Base-by-base conservation (phyloP, 1,140 invertebrate genomes). In the Meloidogyne floridensis region DNA sequence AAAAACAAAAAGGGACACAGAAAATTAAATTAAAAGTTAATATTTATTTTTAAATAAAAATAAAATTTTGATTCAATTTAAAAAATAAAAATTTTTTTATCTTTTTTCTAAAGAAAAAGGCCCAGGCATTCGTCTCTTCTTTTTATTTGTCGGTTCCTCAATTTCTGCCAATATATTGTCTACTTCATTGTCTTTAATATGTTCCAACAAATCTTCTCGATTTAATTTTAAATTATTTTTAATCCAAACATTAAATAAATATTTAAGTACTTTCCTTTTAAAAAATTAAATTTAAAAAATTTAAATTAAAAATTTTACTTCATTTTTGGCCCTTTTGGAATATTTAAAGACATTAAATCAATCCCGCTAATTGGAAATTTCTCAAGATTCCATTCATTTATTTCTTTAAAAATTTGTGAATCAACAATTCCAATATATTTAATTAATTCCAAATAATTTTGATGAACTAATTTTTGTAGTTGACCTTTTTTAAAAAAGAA, bases 391-490 rank as follows among this genome's bases (percentile, higher is more conserved):
- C 95, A 98, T 3, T 92, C 90, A 73, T 93, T 90, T 83, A 97
- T 93, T 77, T 93, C 90, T 80, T 93, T 87, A 77, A 94, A 88
- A 51, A 94, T 13, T 13, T 83, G 86, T 2, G 93, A 90, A 32
- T 91, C 81, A 69, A 93, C 92, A 65, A 65, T 65, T 75, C 94
- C 94, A 86, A 92, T 92, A 89, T 97, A 98, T 90, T 94, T 96
- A 0, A 98, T 88, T 6, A 96, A 87, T 92, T 98, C 95, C 75
- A 92, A 90, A 4, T 95, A 92, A 91, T 93, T 94, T 84, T 93
- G 92, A 84, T 93, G 90, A 15, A 91, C 90, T 90, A 93, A 91
- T 87, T 92, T 90, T 71, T 92, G 86, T 89, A 94, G 93, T 10
- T 91, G 91, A 89, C 92, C 94, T 11, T 92, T n/a, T n/a, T n/a